Base-by-base conservation (phyloP, 2,888 invertebrate species). In the Caenorhabditis imperialis region DNA sequence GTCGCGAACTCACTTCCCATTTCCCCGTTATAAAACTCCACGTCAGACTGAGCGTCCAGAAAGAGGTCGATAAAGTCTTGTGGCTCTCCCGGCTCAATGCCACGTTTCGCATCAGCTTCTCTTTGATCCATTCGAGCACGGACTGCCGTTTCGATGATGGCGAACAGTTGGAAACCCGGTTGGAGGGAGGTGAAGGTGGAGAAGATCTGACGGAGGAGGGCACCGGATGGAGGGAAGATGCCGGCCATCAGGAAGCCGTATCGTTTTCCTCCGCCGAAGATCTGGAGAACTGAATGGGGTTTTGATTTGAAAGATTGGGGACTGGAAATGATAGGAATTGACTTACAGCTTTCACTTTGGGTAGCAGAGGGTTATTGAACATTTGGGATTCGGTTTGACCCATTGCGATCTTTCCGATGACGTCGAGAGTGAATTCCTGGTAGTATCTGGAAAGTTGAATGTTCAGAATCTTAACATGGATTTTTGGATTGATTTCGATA, bases 31-130 rank as follows among this genome's bases (percentile, higher is more conserved):
- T 33, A 23, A 4, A 57, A 23, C 16, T 73, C 71, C 22, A 45
- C 76, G 20, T 82, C 79, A 37, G 53, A 45, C n/a, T 48, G 37
- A 16, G 73, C 79, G 42, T 82, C 78, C 22, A 83, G 62, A 50
- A 82, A 82, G 6, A 83, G 30, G 42, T 82, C 81, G 47, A 83
- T 79, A 55, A 82, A 83, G 44, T 83, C 83, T 6, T 22, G 12
- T 2, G 72, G 33, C 40, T 58, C 58, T n/a, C 30, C 60, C 0
- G 42, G 20, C 23, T 70, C 65, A 22, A 60, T 48, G 25, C 61
- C 65, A 16, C 40, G 37, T 5, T 8, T 23, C 10, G 30, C 47
- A 35, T 69, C 70, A 10, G 22, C 30, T 7, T 75, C 71, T 27
- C 75, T 45, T 38, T 72, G 54, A 2, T 50, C 37, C 10, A 72